phyloP scores from a whole-genome alignment of 2,888 invertebrate species.

The Ptychoptera albimana region DNA sequence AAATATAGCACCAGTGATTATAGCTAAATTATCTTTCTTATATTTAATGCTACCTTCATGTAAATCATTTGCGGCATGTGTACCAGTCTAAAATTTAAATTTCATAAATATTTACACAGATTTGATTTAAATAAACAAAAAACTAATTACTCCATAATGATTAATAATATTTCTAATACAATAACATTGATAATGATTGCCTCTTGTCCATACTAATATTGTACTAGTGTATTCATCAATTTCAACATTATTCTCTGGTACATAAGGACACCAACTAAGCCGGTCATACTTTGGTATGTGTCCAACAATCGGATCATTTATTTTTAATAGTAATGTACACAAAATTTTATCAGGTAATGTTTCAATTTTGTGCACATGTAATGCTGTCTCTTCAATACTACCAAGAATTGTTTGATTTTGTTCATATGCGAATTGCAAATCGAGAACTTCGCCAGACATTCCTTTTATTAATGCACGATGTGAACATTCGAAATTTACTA shows the following conservation, averaged over 20 bases:
- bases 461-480: constrained; percentile 73
- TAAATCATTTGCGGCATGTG: constrained; percentile 19
- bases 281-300: constrained; percentile 40
- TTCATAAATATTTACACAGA: not conserved
- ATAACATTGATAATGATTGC: constrained; percentile 36
- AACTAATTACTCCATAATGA: constrained; percentile 22
- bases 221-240: constrained; percentile 54
- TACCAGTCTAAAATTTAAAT: constrained; percentile 18
- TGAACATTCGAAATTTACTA: constrained; percentile 49
- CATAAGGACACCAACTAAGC: constrained; percentile 89
- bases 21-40: constrained; percentile 35
- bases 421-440: constrained; percentile 79
- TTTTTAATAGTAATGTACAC: constrained; percentile 34
- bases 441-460: constrained; percentile 75
- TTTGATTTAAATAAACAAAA: not conserved
- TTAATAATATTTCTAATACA: constrained; percentile 22
- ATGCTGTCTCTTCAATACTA: constrained; percentile 72
- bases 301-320: constrained; percentile 26
- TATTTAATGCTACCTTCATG: constrained; percentile 24
- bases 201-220: constrained; percentile 66
- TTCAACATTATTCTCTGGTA: constrained; percentile 43
- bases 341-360: constrained; percentile 38
- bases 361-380: constrained; percentile 67
- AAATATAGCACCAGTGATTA: constrained; percentile 73
- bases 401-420: constrained; percentile 63